A percentile compares a stretch with the other conserved stretches of the same genome.
These are phyloP conservation scores for Ctenicera cuprea DNA, from an alignment of 2,888 invertebrate genomes.

Conservation along the genomic window DNA sequence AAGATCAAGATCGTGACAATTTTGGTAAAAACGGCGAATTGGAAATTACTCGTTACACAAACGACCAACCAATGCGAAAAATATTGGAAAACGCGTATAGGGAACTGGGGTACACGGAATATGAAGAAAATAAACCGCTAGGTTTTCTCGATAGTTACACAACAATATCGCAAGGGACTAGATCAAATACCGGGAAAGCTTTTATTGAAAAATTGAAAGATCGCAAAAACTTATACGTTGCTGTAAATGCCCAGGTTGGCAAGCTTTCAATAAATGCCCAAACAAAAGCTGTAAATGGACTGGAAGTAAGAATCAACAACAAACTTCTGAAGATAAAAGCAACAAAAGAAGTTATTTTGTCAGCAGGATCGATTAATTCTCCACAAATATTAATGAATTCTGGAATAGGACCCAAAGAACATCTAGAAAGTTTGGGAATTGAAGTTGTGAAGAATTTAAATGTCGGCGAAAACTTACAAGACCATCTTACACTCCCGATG, in stretches of 20 bases:
- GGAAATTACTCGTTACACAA: constrained; percentile 42
- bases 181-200: constrained; percentile 76
- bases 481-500: constrained; percentile 61
- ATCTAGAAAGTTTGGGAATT: constrained; percentile 67
- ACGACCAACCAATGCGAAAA: constrained; percentile 33
- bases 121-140: constrained; percentile 66
- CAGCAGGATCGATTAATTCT: constrained; percentile 78
- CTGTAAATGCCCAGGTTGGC: constrained; percentile 74
- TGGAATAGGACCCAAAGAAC: constrained; percentile 72
- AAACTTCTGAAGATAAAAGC: constrained; percentile 65
- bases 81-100: constrained; percentile 50
- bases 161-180: constrained; percentile 72
- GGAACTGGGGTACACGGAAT: constrained; percentile 65
- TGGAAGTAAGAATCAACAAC: constrained; percentile 66
- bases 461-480: constrained; percentile 73
- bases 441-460: constrained; percentile 69
- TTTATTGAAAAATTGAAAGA: constrained; percentile 74
- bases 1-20: constrained; percentile 37
- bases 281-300: constrained; percentile 70
- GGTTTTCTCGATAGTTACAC: constrained; percentile 68
- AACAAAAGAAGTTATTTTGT: constrained; percentile 74
- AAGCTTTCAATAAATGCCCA: constrained; percentile 74
- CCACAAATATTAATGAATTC: constrained; percentile 79
- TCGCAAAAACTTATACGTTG: constrained; percentile 76
- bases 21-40: constrained; percentile 54